These are phyloP conservation scores for Rhyacichthys aspro DNA, from an alignment of 2,797 vertebrate species.

Conservation along the genomic window DNA sequence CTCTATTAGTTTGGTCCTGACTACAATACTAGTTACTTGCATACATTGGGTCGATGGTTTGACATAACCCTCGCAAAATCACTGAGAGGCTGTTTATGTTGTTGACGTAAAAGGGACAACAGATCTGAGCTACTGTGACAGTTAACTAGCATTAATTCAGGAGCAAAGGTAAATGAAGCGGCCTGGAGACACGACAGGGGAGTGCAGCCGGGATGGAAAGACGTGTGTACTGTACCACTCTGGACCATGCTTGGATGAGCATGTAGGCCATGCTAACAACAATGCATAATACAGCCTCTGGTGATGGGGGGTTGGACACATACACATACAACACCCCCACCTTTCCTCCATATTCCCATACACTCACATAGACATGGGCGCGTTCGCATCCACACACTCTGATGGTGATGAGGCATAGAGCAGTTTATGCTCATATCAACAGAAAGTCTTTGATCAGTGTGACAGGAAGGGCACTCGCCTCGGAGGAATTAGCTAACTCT, in stretches of 20 bases:
- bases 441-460: slow-evolving; percentile 75
- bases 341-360: slow-evolving; percentile 5
- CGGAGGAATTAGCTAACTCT: slow-evolving; percentile 73
- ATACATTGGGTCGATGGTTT: slow-evolving; percentile 37
- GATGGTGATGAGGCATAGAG: slow-evolving; percentile 70
- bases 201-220: slow-evolving; percentile 67
- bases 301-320: slow-evolving; percentile 70
- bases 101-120: slow-evolving; percentile 64
- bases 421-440: slow-evolving; percentile 78
- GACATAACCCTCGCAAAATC: slow-evolving; percentile 57
- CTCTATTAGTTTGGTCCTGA: too few species aligned
- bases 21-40: slow-evolving; percentile 16
- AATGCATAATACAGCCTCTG: slow-evolving; percentile 81
- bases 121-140: slow-evolving; percentile 79
- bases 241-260: slow-evolving; percentile 81
- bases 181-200: slow-evolving; percentile 68
- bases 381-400: slow-evolving; percentile 71
- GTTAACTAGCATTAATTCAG: slow-evolving; percentile 80
- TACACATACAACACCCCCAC: slow-evolving; percentile 12
- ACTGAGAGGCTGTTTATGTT: slow-evolving; percentile 61
- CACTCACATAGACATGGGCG: slow-evolving; percentile 43
- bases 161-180: slow-evolving; percentile 78
- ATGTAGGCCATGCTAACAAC: slow-evolving; percentile 85
- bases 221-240: slow-evolving; percentile 78
- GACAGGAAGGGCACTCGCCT: slow-evolving; percentile 76